Conservation (phyloP, 2,113 vertebrate genomes). For the Odocoileus virginianus region DNA sequence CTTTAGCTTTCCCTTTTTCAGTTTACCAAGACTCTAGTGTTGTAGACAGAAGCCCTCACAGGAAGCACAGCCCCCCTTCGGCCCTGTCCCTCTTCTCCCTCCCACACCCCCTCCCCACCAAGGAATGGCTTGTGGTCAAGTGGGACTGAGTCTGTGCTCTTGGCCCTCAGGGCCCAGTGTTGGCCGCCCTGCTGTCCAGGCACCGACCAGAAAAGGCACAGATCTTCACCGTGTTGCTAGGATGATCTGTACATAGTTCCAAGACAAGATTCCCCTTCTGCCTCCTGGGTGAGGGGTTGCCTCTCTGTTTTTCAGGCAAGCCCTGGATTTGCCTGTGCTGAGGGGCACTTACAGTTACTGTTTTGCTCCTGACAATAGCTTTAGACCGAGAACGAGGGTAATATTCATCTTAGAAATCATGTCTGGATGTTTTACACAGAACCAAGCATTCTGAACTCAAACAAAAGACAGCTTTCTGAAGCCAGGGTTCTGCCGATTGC, state of each 20-base stretch:
- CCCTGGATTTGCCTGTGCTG: neutral
- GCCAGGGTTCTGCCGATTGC: neutral
- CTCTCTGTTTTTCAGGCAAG: neutral
- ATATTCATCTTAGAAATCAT: neutral
- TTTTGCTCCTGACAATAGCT: neutral
- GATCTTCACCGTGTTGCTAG: neutral
- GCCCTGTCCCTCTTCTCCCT: neutral
- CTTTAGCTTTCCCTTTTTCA: neutral
- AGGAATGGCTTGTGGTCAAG: neutral
- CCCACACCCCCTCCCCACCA: rapidly evolving
- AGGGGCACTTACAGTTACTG: neutral
- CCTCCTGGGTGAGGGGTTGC: neutral
- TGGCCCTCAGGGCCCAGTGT: neutral
- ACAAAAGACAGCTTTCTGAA: conserved; percentile 18
- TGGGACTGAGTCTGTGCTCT: rapidly evolving
- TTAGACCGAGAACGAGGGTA: neutral
- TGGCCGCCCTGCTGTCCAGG: neutral
- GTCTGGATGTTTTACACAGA: neutral
- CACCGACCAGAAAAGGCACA: neutral
- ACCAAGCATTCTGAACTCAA: neutral
- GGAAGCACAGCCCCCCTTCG: rapidly evolving
- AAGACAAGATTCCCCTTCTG: neutral
- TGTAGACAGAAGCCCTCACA: neutral
- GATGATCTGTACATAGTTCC: neutral
- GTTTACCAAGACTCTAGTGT: neutral